Base-by-base conservation (phyloP, 2,888 invertebrate genomes). In the Osmoderma eremita region DNA sequence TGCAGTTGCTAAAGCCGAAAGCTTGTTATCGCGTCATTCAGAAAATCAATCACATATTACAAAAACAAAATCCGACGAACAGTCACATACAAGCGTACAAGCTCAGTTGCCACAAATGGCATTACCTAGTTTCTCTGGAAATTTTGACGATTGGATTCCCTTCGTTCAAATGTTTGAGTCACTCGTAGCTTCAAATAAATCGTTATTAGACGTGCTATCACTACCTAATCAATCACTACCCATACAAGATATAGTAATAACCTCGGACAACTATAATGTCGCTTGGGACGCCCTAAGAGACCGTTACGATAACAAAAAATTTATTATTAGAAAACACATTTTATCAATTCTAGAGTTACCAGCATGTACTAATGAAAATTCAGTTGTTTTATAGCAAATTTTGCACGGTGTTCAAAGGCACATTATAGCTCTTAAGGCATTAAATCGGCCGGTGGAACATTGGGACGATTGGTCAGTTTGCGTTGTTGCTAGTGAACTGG, bases 201-300 rank as follows among this genome's bases (percentile, higher is more conserved):
- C 24, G 5, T 24, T 24, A 24, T 24, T 5, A 5, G 5, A 5
- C 3, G 24, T 24, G 24, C 24, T 24, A n/a, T n/a, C n/a, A n/a
- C n/a, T n/a, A n/a, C n/a, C n/a, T n/a, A n/a, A n/a, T n/a, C n/a
- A n/a, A n/a, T n/a, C n/a, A n/a, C n/a, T n/a, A n/a, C n/a, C n/a
- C n/a, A n/a, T n/a, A n/a, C 18, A 67, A 65, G n/a, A 58, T 56
- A 15, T 69, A 64, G 63, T 69, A 36, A 38, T 61, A 2, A 17
- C 65, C 62, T 10, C 51, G 1, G 41, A 49, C 5, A 15, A 65
- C 58, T 30, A 73, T 74, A 0, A 75, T 68, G 70, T 45, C 72
- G 76, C 38, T 15, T 76, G 53, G 74, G 72, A 0, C 65, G 72
- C 12, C 50, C 71, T 53, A 13, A 74, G 17, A 72, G 74, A 50